A percentile compares a stretch with the other conserved stretches of the same genome.
phyloP scores from a whole-genome alignment of 2,797 vertebrate species.

The Syngnathus rostellatus region DNA sequence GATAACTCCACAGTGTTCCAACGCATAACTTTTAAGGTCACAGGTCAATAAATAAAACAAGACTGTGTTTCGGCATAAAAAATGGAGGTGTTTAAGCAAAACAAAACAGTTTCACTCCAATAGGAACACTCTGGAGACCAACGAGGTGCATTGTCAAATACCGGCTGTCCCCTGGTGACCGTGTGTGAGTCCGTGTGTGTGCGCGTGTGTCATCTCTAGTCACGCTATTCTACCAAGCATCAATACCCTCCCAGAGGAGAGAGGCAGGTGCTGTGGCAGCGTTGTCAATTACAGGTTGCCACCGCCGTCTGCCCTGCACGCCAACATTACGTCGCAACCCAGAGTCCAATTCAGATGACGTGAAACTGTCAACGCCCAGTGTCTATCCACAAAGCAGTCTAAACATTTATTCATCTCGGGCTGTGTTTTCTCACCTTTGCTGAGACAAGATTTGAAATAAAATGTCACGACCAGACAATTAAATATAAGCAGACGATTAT shows the following conservation, averaged over 20 bases:
- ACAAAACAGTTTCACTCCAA: conserved; percentile 36
- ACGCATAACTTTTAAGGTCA: no score
- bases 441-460: not conserved
- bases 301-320: conserved; percentile 32
- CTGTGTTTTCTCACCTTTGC: not conserved
- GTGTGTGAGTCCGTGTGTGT: not conserved
- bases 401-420: not conserved
- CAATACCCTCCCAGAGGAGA: conserved; percentile 54
- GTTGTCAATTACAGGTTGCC: conserved; percentile 58
- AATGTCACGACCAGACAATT: no score
- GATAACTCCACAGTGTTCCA: conserved; percentile 15
- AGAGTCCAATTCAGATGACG: conserved; percentile 22
- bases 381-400: conserved; percentile 9
- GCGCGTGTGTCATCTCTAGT: conserved; percentile 32
- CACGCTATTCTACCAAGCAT: conserved; percentile 60
- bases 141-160: conserved; percentile 27
- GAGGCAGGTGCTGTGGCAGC: conserved; percentile 59
- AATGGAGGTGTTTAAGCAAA: conserved; percentile 33
- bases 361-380: conserved; percentile 7
- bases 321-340: conserved; percentile 14
- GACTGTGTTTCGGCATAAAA: conserved; percentile 31
- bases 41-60: no score
- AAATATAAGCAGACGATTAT: no score
- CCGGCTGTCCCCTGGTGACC: conserved; percentile 10
- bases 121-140: conserved; percentile 25